phyloP scores from a whole-genome alignment of 2,113 vertebrate species.

The Pyrgilauda ruficollis region DNA sequence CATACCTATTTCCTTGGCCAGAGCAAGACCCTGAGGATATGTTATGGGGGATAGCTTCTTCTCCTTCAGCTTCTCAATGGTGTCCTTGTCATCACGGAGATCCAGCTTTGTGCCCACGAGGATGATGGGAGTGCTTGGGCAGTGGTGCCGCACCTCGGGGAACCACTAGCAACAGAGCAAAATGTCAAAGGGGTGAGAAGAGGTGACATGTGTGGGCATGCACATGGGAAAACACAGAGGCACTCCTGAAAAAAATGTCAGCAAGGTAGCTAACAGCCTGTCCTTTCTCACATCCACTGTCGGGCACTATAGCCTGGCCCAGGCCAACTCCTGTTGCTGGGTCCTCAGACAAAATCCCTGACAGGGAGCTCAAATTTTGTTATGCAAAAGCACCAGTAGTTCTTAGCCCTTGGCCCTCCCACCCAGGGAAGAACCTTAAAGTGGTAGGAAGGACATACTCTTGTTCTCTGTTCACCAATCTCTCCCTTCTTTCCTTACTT shows the following conservation, averaged over 20 bases:
- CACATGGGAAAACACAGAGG: background rate
- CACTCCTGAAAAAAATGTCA: background rate
- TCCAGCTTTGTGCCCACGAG: constrained; percentile 85
- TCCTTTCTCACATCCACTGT: background rate
- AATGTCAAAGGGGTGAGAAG: background rate
- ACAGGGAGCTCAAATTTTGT: background rate
- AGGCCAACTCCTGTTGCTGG: background rate
- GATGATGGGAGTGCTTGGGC: constrained; percentile 82
- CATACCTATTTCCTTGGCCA: constrained; percentile 84
- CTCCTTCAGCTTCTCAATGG: constrained; percentile 84
- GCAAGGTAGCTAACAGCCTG: background rate
- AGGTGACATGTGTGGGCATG: fast-evolving
- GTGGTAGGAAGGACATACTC: background rate
- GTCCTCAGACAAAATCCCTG: background rate
- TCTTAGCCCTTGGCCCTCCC: background rate
- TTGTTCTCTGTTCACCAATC: background rate
- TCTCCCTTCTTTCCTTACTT: background rate
- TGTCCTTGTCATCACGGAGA: constrained; percentile 83
- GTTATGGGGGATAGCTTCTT: constrained; percentile 83
- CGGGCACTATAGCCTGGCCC: background rate
- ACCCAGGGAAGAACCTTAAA: background rate
- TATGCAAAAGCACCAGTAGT: background rate
- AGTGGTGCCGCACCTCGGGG: constrained; percentile 82
- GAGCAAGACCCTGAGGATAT: constrained; percentile 80
- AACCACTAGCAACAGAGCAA: constrained; percentile 72